Conservation (phyloP, 2,888 invertebrate genomes). For the Polietes domitor region DNA sequence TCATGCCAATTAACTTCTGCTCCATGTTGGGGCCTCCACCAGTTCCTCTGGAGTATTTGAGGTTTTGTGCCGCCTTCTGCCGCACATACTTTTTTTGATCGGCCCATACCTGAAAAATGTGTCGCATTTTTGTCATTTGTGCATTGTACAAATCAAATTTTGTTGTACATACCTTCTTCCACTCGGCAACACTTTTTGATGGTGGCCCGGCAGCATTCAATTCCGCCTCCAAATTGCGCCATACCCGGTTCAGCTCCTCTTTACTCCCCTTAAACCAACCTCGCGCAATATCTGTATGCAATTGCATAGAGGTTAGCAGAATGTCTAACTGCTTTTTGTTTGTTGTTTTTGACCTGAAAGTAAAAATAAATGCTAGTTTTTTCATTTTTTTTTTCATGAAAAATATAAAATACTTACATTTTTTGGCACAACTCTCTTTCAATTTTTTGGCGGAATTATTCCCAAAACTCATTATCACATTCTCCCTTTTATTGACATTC, state of each 20-base stretch:
- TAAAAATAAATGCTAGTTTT: conserved; percentile 28
- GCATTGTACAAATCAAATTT: too few relatives aligned
- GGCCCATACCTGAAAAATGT: neutral
- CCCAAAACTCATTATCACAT: conserved; percentile 29
- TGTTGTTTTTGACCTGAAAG: conserved; percentile 29
- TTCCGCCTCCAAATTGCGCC: conserved; percentile 39
- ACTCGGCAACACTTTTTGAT: conserved; percentile 24
- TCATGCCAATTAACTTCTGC: conserved; percentile 12
- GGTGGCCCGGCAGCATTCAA: conserved; percentile 41
- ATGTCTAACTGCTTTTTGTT: conserved; percentile 6
- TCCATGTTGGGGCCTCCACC: conserved; percentile 29
- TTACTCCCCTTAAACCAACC: conserved; percentile 29
- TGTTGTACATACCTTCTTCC: too few relatives aligned
- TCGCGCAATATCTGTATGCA: conserved; percentile 16
- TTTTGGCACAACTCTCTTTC: conserved; percentile 38
- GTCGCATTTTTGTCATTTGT: neutral
- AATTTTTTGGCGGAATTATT: conserved; percentile 46
- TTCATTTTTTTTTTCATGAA: conserved; percentile 38
- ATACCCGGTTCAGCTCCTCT: conserved; percentile 14
- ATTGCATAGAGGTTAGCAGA: conserved; percentile 33
- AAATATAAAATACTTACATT: conserved; percentile 36
- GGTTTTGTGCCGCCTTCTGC: neutral
- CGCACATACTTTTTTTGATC: conserved; percentile 21
- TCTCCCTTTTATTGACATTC: conserved; percentile 45
- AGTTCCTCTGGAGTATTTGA: conserved; percentile 2